Conservation (phyloP, 2,888 invertebrate genomes). For the Coelinius sp. region DNA sequence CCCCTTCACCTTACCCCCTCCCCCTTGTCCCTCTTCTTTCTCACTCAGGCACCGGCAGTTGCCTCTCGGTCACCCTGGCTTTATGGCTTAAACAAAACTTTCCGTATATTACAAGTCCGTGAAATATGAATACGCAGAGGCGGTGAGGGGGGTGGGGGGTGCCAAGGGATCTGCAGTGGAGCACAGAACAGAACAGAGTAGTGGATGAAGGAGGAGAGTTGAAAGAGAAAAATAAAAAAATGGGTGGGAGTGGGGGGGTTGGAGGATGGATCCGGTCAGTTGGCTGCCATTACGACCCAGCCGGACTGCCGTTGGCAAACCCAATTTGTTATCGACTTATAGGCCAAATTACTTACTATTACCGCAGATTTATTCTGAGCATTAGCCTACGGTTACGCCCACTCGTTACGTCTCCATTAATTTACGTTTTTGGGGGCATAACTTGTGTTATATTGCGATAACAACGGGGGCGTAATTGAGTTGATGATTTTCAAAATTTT, state of each 20-base stretch:
- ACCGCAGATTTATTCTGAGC: conserved; percentile 70
- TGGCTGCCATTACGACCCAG: conserved; percentile 65
- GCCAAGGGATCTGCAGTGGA: conserved; percentile 14
- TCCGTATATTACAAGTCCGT: conserved; percentile 68
- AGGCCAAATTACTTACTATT: conserved; percentile 70
- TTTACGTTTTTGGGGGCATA: conserved; percentile 50
- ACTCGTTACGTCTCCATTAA: conserved; percentile 68
- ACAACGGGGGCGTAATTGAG: not conserved
- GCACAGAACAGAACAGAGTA: not conserved
- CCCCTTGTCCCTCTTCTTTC: conserved; percentile 31
- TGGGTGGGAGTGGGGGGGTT: conserved; percentile 44
- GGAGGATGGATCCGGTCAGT: conserved; percentile 66
- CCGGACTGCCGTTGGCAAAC: conserved; percentile 66
- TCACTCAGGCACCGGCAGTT: conserved; percentile 38
- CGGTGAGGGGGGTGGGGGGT: conserved; percentile 17
- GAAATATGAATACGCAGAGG: conserved; percentile 66
- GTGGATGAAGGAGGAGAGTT: conserved; percentile 29
- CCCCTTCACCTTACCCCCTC: conserved; percentile 31
- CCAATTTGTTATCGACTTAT: conserved; percentile 71
- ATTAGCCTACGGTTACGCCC: conserved; percentile 62
- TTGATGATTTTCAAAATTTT: not conserved
- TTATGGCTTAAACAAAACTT: conserved; percentile 70
- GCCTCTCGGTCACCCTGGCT: conserved; percentile 54
- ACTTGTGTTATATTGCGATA: conserved; percentile 21
- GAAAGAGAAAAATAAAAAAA: conserved; percentile 24